Evolutionary conservation across 2,797 vertebrate genomes (phyloP).

Genomic region (Iguana delicatissima): DNA sequence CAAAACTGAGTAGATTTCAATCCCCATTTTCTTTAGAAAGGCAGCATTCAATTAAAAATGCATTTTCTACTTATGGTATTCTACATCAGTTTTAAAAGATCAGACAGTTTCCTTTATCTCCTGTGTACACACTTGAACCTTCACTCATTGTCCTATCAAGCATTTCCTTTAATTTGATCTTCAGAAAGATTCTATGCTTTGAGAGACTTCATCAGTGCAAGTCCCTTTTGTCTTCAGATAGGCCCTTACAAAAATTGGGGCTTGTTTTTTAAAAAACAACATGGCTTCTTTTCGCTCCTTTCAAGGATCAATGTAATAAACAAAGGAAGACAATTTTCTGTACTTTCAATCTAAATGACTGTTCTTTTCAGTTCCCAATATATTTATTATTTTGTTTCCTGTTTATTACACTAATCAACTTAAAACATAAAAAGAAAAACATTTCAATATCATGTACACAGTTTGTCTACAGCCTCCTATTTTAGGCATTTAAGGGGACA

Average conservation of each 20-base stretch:
- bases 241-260: neutral
- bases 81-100: conserved; percentile 48
- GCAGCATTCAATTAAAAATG: neutral
- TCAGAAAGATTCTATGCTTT: conserved; percentile 16
- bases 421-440: neutral
- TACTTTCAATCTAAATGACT: neutral
- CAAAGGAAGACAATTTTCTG: neutral
- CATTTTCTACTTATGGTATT: conserved; percentile 34
- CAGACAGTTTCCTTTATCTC: conserved; percentile 35
- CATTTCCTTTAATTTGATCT: conserved; percentile 5
- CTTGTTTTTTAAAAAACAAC: neutral
- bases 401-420: neutral
- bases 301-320: neutral
- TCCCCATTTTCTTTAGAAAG: conserved; percentile 19
- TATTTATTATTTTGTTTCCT: neutral
- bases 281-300: neutral
- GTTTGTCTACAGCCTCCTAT: neutral
- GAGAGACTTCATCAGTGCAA: conserved; percentile 3
- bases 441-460: neutral
- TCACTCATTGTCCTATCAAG: neutral
- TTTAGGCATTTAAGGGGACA: neutral
- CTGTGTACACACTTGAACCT: conserved; percentile 17
- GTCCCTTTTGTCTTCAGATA: neutral
- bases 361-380: neutral
- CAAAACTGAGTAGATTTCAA: neutral